Base-by-base conservation (phyloP, 2,797 vertebrate species). In the Neostethus bicornis region DNA sequence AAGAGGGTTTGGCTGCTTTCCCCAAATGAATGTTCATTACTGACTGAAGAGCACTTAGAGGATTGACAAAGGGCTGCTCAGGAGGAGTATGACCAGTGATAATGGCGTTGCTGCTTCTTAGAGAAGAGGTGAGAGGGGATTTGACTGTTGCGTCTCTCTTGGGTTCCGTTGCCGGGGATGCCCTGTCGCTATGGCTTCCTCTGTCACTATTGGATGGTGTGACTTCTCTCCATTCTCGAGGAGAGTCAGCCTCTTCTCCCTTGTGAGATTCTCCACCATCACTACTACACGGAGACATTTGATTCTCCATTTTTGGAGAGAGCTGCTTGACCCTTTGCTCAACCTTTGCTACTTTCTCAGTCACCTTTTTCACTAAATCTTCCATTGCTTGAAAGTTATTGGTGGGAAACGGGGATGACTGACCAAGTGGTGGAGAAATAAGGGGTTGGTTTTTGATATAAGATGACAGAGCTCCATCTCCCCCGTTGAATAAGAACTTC, bases 21-120 rank as follows among this genome's bases (percentile, higher is more conserved):
- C 96, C 97, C 76, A 99, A 91, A 91, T 99, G 97, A 87, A 99
- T 94, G 88, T 98, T 99, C 96, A 99, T 99, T 87, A 99, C 94
- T 1, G 97, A 98, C 71, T 99, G 97, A 83, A 99, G 94, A 84
- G 97, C 97, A 74, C 97, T 99, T 93, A 99, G 83, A 51, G 97
- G 97, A 85, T 96, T 99, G 70, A 98, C 94, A 73, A 98, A 98
- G 49, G 96, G 96, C 88, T 98, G 96, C 75, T 98, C 96, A 0
- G 95, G 95, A 80, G 90, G 90, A 49, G 94, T 93, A 74, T 97
- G 96, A 80, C 94, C 94, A 0, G 95, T 97, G 83, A 97, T 96
- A 85, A 98, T 95, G 81, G 94, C 89, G 0, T 93, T 94, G 78
- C 95, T 96, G 80, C 93, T 91, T 61, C 91, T 94, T 79, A 96